Evolutionary conservation across 2,797 vertebrate genomes (phyloP).

Genomic region (Tamandua tetradactyla): DNA sequence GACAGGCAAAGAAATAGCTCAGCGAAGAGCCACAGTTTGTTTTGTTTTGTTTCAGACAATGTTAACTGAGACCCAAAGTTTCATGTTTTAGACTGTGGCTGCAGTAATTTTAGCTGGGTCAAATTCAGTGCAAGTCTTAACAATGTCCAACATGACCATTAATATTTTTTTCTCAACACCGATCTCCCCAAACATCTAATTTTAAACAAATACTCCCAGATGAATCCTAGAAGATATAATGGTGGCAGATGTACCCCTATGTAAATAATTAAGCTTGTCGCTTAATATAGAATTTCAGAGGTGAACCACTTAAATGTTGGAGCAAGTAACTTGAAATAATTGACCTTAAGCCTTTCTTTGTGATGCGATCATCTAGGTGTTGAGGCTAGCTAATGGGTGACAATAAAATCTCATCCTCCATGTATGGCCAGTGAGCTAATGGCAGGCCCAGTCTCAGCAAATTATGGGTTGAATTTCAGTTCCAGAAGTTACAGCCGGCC

Average conservation of each 20-base stretch:
- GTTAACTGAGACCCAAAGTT: background rate
- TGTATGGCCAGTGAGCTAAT: rapidly evolving
- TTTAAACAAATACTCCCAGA: background rate
- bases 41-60: background rate
- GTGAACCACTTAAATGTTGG: background rate
- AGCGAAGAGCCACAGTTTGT: background rate
- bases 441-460: rapidly evolving
- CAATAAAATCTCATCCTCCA: background rate
- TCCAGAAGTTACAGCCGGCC: background rate
- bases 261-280: background rate
- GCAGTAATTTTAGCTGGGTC: background rate
- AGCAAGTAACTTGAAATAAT: background rate
- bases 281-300: background rate
- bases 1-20: background rate
- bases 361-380: background rate
- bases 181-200: background rate
- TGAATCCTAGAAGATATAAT: background rate
- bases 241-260: too few species aligned
- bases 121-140: background rate
- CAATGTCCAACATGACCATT: background rate
- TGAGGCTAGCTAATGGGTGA: rapidly evolving
- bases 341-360: background rate
- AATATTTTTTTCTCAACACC: background rate
- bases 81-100: background rate
- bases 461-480: background rate